Evolutionary conservation across 2,113 vertebrate genomes (phyloP).

Genomic region (Felis chaus): DNA sequence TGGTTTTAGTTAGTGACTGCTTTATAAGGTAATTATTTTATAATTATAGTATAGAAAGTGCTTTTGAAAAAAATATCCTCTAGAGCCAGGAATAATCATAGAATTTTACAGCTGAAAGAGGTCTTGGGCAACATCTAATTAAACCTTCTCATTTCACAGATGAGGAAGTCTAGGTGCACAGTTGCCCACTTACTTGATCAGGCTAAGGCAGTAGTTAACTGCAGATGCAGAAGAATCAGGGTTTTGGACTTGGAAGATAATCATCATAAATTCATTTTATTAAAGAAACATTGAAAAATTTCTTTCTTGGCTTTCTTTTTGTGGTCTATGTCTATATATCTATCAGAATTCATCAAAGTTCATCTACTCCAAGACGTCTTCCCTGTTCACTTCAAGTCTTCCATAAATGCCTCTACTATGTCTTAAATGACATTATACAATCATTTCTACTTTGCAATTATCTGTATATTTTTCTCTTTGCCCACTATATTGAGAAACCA

Average conservation of each 20-base stretch:
- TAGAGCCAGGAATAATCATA: background rate
- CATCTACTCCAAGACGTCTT: background rate
- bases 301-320: background rate
- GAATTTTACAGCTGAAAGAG: conserved; percentile 3
- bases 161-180: background rate
- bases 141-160: conserved; percentile 27
- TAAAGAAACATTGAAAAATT: background rate
- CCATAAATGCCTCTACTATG: background rate
- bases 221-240: background rate
- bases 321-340: background rate
- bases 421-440: background rate
- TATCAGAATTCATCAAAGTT: background rate
- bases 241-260: background rate
- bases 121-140: conserved; percentile 19
- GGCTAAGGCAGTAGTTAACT: background rate
- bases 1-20: background rate
- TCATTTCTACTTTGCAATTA: background rate
- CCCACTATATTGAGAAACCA: background rate
- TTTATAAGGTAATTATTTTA: conserved; percentile 42
- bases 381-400: background rate
- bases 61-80: conserved; percentile 1
- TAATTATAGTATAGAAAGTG: background rate
- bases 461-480: background rate
- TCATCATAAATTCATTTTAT: background rate
- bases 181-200: background rate